A percentile compares a stretch with the other conserved stretches of the same genome.
Conservation (phyloP, 2,888 invertebrate genomes). For the Standfussiana lucernea region DNA sequence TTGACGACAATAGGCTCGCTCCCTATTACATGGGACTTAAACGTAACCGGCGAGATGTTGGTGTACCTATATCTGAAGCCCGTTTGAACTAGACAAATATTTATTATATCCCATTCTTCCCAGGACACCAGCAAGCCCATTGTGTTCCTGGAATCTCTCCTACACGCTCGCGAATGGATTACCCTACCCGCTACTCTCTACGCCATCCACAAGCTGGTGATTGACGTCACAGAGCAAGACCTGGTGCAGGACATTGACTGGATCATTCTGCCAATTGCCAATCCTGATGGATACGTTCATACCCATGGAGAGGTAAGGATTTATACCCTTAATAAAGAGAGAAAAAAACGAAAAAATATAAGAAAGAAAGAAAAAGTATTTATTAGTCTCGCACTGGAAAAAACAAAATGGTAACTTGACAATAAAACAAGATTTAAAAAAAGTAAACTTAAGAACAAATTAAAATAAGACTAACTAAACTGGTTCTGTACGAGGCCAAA, state of each 20-base stretch:
- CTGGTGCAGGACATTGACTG: conserved; percentile 91
- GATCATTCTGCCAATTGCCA: conserved; percentile 91
- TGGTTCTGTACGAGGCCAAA: no score
- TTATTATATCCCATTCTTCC: neutral
- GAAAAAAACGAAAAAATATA: neutral
- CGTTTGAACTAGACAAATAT: neutral
- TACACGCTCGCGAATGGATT: conserved; percentile 93
- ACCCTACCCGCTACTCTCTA: conserved; percentile 92
- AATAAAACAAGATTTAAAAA: no score
- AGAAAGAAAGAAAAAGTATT: no score
- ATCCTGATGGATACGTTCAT: conserved; percentile 93
- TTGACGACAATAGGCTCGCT: neutral
- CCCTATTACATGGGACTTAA: neutral
- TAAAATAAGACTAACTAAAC: no score
- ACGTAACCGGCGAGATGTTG: neutral
- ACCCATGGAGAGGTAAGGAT: conserved; percentile 82
- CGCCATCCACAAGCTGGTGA: conserved; percentile 91
- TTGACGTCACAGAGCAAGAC: conserved; percentile 86
- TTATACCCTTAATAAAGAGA: neutral
- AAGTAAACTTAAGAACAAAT: no score
- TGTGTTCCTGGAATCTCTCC: conserved; percentile 90
- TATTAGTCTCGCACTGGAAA: no score
- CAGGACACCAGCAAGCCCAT: conserved; percentile 85
- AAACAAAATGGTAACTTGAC: no score
- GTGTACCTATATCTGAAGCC: neutral